Conservation (phyloP, 2,113 vertebrate species). For the Bubalus kerabau region DNA sequence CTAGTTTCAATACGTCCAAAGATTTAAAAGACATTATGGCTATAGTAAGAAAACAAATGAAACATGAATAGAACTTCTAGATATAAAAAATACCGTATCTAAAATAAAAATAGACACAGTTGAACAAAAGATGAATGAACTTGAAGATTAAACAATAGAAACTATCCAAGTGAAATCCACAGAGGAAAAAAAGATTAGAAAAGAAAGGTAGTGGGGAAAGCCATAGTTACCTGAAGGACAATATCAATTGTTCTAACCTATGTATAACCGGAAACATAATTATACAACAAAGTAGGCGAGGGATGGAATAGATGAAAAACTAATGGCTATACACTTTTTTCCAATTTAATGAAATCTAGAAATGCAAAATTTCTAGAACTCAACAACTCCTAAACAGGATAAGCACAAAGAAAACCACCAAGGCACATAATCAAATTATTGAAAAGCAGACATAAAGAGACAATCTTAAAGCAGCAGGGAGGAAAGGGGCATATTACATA, state of each 20-base stretch:
- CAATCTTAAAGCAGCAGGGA: background rate
- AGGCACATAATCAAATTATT: background rate
- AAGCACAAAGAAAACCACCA: constrained; percentile 15
- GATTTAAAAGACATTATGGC: background rate
- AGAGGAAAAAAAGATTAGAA: background rate
- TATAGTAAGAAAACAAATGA: background rate
- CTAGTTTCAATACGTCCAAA: background rate
- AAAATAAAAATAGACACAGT: background rate
- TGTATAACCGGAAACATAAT: background rate
- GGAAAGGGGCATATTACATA: background rate
- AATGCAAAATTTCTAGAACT: background rate
- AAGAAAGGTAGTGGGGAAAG: background rate
- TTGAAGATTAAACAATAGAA: background rate
- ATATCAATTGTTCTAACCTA: background rate
- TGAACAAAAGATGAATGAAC: background rate
- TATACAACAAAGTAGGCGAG: background rate
- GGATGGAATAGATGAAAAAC: background rate
- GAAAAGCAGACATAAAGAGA: background rate
- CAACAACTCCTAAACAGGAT: background rate
- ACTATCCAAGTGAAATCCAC: background rate
- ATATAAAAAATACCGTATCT: background rate
- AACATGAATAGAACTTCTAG: background rate
- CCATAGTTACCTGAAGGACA: background rate
- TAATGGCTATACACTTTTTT: background rate
- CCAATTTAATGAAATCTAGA: background rate